phyloP scores from a whole-genome alignment of 2,797 vertebrate species.

The Hemibagrus guttatus region DNA sequence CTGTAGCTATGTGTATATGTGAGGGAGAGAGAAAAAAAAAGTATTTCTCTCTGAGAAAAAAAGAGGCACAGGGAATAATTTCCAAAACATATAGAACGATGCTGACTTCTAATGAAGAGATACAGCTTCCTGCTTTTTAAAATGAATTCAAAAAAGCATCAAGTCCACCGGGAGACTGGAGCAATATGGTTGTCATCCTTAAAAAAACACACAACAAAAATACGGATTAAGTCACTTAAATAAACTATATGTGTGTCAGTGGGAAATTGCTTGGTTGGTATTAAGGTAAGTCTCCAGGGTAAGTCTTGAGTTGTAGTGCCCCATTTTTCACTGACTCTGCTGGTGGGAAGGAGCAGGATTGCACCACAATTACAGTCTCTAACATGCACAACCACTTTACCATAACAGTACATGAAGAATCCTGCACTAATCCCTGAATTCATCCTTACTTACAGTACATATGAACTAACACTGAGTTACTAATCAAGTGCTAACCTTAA shows the following conservation, averaged over 20 bases:
- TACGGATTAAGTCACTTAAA: conserved; percentile 40
- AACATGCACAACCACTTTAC: not conserved
- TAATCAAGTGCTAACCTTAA: too few species aligned
- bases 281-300: conserved; percentile 47
- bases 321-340: conserved; percentile 33
- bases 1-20: not conserved
- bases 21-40: not conserved
- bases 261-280: conserved; percentile 43
- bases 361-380: conserved; percentile 20
- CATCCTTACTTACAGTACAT: too few species aligned
- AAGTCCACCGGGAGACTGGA: conserved; percentile 36
- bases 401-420: too few species aligned
- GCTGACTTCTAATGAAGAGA: conserved; percentile 42
- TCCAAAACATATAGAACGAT: not conserved
- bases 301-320: conserved; percentile 24
- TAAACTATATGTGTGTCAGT: conserved; percentile 28
- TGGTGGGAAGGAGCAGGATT: not conserved
- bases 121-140: conserved; percentile 8
- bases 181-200: conserved; percentile 51
- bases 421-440: too few species aligned
- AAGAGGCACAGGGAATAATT: not conserved
- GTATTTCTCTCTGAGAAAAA: not conserved
- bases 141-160: conserved; percentile 3
- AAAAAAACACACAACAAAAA: conserved; percentile 25
- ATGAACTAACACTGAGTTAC: too few species aligned